Base-by-base conservation (phyloP, 2,888 invertebrate genomes). In the Noctuana brunneofusca region DNA sequence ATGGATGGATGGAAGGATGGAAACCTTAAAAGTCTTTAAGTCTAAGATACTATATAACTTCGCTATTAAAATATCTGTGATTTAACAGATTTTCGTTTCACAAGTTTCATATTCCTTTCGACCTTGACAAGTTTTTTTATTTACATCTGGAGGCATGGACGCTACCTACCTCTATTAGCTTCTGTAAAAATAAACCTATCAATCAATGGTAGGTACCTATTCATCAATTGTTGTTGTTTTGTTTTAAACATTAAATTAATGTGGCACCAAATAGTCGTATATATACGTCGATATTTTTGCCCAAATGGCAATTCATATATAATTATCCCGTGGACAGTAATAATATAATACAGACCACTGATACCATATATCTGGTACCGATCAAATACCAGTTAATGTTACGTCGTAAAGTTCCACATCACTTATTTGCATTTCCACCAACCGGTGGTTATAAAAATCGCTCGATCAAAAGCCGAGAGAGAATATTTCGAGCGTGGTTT, bases 361-460 rank as follows among this genome's bases (percentile, higher is more conserved):
- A 63, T 63, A 63, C 50, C 63, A 50, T 43, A 66, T 71, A 81
- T 81, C 76, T 68, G 64, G 71, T 64, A 69, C 69, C 75, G 81
- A 84, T 83, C 80, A 80, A 82, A 82, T 77, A 76, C 75, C 76
- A 78, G 75, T 83, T 83, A 81, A 77, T 78, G 76, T 73, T 79
- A 80, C 79, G 62, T 83, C 80, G 80, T 83, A 83, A 81, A 82
- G 70, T 71, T 69, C 65, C 65, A 66, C 69, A 68, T 70, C 69
- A 66, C 74, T 75, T 75, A 80, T 84, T 82, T 80, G 76, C 79
- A 77, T 82, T 74, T 75, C 64, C 54, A 64, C 69, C 64, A 76
- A 75, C 80, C 83, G 75, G 75, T 79, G 77, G 75, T 86, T 86
- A 86, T 80, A 75, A 81, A 83, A 83, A 84, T 80, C 78, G 77